Base-by-base conservation (phyloP, 1,140 invertebrate species). In the Periplaneta americana region DNA sequence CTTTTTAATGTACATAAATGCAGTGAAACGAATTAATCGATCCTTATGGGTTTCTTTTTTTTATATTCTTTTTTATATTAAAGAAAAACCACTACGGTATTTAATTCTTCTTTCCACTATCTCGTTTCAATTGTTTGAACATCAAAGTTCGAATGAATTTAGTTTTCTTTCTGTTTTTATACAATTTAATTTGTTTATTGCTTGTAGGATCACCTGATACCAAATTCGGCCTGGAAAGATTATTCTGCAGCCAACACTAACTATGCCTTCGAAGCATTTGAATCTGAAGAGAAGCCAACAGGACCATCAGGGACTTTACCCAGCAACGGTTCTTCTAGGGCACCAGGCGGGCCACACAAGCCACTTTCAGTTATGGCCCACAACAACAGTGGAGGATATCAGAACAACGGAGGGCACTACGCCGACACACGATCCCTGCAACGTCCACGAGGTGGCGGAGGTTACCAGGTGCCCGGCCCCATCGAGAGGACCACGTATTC, bases 211-310 rank as follows among this genome's bases (percentile, higher is more conserved):
- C 94, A 94, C 83, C 87, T 96, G 33, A 95, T 96, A 81, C 93
- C 93, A 32, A 95, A 93, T 86, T 93, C 94, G 5, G 94, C 94
- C 8, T 97, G 96, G 95, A 96, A 95, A 85, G 95, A 97, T 86
- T 97, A 96, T 86, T 92, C 95, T 3, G 90, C 93, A 1, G 92
- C 94, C 2, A 95, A 95, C 85, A 96, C 94, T 1, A 97, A 97
- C 88, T 96, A 96, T 87, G 95, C 94, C 0, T 97, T 97, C 87
- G 95, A 97, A 84, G 92, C 94, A 0, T 96, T 94, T 86, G 95
- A 95, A 81, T 93, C 91, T n/a, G 94, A 95, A 84, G 94, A 95
- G 85, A 94, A 95, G 85, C 87, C 88, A 15, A 88, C 88, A 9
- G 86, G 87, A 11, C 87, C 86, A 76, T 87, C 87, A 87, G 17